A percentile compares a stretch with the other conserved stretches of the same genome.
Conservation (phyloP, 2,113 vertebrate species). For the Xyliphius kryptos region DNA sequence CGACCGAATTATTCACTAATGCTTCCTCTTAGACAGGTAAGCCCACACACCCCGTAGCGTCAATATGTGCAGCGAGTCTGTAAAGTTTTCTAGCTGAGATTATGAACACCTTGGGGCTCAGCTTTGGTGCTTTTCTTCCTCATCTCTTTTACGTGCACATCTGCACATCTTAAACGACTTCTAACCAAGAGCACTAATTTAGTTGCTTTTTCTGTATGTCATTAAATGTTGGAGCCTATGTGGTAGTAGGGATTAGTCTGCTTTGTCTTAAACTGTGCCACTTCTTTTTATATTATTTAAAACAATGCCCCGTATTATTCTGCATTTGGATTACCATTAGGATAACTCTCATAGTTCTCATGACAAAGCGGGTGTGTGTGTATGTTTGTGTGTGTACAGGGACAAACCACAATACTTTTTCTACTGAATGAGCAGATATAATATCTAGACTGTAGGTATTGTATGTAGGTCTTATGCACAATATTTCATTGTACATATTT, state of each 20-base stretch:
- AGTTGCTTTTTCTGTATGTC: conserved; percentile 25
- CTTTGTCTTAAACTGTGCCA: not conserved
- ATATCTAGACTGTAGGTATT: too few species aligned
- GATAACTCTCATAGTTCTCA: not conserved
- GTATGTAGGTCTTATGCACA: too few species aligned
- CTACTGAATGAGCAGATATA: too few species aligned
- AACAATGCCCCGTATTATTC: too few species aligned
- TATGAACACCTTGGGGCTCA: conserved; percentile 44
- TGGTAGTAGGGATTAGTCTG: conserved; percentile 14
- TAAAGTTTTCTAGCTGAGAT: conserved; percentile 41
- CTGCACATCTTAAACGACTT: conserved; percentile 39
- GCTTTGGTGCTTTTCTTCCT: conserved; percentile 35
- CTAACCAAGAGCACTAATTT: conserved; percentile 34
- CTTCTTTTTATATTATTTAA: too few species aligned
- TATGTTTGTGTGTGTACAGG: too few species aligned
- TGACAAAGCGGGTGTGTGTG: not conserved
- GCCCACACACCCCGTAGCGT: conserved; percentile 67
- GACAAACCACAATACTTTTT: too few species aligned
- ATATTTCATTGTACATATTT: too few species aligned
- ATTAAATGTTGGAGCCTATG: conserved; percentile 25
- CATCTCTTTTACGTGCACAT: conserved; percentile 34
- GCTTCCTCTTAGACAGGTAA: conserved; percentile 81
- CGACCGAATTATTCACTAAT: conserved; percentile 82
- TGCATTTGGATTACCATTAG: too few species aligned
- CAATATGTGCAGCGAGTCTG: conserved; percentile 59